Evolutionary conservation across 2,113 vertebrate species (phyloP).

Genomic region (Malurus melanocephalus): DNA sequence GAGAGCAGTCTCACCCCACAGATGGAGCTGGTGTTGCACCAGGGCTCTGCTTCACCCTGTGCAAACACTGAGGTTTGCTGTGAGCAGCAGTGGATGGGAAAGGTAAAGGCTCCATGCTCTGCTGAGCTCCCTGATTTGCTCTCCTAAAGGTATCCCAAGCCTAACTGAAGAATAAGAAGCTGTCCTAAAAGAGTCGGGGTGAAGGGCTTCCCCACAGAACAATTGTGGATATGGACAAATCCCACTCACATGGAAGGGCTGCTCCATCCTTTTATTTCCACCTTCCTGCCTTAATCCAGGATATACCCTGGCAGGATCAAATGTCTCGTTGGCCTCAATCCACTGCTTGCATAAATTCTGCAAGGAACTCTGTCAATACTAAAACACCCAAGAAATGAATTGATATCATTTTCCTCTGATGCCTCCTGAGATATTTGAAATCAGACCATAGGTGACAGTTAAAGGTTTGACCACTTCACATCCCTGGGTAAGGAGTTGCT

Average conservation of each 20-base stretch:
- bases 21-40: accelerated
- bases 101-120: accelerated
- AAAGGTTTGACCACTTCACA: neutral
- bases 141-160: neutral
- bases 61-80: neutral
- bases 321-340: neutral
- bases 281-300: neutral
- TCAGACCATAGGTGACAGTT: neutral
- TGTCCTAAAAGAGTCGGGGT: neutral
- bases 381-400: neutral
- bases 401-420: neutral
- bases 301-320: neutral
- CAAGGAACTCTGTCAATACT: neutral
- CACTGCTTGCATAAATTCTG: neutral
- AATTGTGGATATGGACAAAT: neutral
- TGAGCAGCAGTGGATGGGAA: neutral
- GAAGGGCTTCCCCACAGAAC: neutral
- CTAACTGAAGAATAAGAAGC: neutral
- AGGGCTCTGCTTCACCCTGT: neutral
- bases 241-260: neutral
- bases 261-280: neutral
- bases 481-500: neutral
- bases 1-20: neutral
- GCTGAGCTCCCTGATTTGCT: neutral
- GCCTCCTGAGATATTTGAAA: neutral